Conservation (phyloP, 1,140 invertebrate species). For the Polypedilum vanderplanki region DNA sequence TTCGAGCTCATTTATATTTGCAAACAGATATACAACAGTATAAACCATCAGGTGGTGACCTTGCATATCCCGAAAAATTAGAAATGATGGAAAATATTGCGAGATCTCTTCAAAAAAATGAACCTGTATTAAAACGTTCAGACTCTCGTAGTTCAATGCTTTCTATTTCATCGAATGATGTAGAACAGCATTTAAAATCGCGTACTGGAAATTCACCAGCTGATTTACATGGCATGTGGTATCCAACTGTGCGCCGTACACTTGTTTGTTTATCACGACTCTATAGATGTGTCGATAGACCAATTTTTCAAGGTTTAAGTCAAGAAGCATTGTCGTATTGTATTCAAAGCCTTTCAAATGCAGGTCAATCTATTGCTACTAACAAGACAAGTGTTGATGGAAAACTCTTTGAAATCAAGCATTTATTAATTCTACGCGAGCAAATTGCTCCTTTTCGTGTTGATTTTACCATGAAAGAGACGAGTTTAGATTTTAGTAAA, state of each 20-base stretch:
- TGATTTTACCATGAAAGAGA: conserved; percentile 89
- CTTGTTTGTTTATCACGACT: conserved; percentile 91
- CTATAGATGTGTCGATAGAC: conserved; percentile 89
- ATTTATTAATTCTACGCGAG: conserved; percentile 91
- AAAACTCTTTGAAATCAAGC: conserved; percentile 94
- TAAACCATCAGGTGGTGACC: conserved; percentile 84
- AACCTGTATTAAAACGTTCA: conserved; percentile 51
- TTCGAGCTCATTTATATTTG: conserved; percentile 90
- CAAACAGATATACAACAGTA: conserved; percentile 84
- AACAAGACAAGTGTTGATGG: conserved; percentile 74
- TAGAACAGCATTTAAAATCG: conserved; percentile 32
- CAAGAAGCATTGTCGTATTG: conserved; percentile 91
- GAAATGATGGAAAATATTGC: conserved; percentile 94
- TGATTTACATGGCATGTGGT: conserved; percentile 99
- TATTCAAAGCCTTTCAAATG: conserved; percentile 79
- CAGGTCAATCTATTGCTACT: conserved; percentile 60
- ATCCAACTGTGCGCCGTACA: conserved; percentile 90
- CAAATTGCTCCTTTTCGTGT: conserved; percentile 98
- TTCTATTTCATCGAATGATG: conserved; percentile 53
- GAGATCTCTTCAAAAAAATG: conserved; percentile 55
- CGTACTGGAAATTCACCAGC: conserved; percentile 63
- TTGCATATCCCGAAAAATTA: conserved; percentile 95
- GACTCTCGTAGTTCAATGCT: conserved; percentile 61
- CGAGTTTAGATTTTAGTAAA: conserved; percentile 83
- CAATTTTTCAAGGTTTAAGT: conserved; percentile 92